These are phyloP conservation scores for Dendrocincla tyrannina DNA, from an alignment of 2,797 vertebrate genomes.

Conservation along the genomic window DNA sequence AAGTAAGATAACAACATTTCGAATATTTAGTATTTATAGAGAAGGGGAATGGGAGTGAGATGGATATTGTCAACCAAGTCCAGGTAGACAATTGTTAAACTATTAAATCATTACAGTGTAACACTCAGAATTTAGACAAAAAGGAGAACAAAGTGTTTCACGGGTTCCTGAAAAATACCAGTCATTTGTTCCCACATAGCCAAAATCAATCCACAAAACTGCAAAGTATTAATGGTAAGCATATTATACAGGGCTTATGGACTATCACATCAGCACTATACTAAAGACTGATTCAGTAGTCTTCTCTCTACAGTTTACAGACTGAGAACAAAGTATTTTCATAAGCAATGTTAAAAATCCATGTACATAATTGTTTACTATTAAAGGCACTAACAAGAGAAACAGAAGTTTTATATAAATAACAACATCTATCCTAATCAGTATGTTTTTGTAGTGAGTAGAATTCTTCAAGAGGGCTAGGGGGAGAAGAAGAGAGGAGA, in stretches of 20 bases:
- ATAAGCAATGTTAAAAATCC: constrained; percentile 17
- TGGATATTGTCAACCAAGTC: not conserved
- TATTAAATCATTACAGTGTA: not conserved
- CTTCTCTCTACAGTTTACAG: not conserved
- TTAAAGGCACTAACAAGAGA: not conserved
- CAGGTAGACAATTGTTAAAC: not conserved
- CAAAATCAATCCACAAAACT: not conserved
- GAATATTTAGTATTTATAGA: not conserved
- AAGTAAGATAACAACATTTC: not conserved
- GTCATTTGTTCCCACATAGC: accelerated
- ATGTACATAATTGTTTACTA: not conserved
- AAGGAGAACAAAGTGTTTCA: not conserved
- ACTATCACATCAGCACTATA: not conserved
- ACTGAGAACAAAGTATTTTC: not conserved
- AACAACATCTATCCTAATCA: not conserved
- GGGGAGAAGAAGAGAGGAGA: not conserved
- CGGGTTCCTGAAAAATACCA: not conserved
- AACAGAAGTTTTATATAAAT: not conserved
- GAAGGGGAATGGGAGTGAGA: accelerated
- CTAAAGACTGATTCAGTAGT: not conserved
- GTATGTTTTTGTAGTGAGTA: not conserved
- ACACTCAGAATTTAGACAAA: not conserved
- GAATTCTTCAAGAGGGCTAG: not conserved
- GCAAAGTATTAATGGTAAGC: not conserved
- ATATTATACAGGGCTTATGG: not conserved